These are phyloP conservation scores for Neopipo cinnamomea DNA, from an alignment of 2,113 vertebrate genomes.

Conservation along the genomic window DNA sequence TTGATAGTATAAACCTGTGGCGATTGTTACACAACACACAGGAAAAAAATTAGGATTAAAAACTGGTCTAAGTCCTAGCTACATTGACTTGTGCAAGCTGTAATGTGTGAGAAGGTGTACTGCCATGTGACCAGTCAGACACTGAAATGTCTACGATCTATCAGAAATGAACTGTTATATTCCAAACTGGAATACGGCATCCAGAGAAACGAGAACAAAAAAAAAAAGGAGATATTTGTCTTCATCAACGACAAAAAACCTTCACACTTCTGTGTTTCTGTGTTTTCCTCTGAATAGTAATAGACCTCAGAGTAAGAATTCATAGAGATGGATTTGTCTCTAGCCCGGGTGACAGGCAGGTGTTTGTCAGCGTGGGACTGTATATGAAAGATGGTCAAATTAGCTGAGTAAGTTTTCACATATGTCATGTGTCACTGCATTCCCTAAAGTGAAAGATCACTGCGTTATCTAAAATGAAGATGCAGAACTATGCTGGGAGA, in stretches of 20 bases:
- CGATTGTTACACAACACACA: background rate
- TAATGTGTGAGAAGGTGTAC: background rate
- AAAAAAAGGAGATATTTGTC: background rate
- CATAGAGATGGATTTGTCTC: background rate
- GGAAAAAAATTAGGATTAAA: background rate
- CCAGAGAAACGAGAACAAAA: background rate
- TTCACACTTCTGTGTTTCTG: background rate
- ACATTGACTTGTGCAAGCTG: background rate
- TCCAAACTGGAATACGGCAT: background rate
- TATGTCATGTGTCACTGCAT: constrained; percentile 40
- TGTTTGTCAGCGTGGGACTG: background rate
- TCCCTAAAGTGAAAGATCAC: constrained; percentile 8
- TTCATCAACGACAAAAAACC: background rate
- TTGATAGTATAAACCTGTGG: background rate
- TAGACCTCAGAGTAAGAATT: background rate
- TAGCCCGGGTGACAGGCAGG: constrained; percentile 12
- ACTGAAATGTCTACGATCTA: background rate
- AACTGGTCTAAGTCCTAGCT: background rate
- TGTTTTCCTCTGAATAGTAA: background rate
- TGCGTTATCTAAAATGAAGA: background rate
- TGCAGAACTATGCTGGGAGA: background rate
- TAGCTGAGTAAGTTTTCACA: constrained; percentile 27
- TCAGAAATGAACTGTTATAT: background rate
- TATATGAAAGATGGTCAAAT: constrained; percentile 41
- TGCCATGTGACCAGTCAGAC: background rate